A percentile compares a stretch with the other conserved stretches of the same genome.
Evolutionary conservation across 2,113 vertebrate species (phyloP).

Genomic region (Albula goreensis): DNA sequence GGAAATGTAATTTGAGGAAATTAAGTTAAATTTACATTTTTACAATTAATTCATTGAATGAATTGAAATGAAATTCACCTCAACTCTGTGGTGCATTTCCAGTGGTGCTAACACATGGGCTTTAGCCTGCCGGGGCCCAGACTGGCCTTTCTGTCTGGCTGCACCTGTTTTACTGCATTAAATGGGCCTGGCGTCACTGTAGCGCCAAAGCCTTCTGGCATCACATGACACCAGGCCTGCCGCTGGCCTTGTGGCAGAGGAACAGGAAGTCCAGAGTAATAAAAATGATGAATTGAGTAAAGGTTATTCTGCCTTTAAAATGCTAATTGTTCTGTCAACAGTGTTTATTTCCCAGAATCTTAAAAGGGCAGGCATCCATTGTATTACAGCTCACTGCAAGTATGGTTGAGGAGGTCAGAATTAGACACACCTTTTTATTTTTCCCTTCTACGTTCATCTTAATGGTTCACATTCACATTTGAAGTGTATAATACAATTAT

Average conservation of each 20-base stretch:
- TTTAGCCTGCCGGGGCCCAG: slow-evolving; percentile 36
- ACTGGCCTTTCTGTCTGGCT: slow-evolving; percentile 81
- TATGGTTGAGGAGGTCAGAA: slow-evolving; percentile 15
- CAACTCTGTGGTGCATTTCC: neutral
- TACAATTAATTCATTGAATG: too few relatives aligned
- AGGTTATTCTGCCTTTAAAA: slow-evolving; percentile 83
- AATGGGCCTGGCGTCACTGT: slow-evolving; percentile 51
- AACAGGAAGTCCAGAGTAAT: slow-evolving; percentile 73
- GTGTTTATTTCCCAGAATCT: slow-evolving; percentile 74
- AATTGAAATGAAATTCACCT: too few relatives aligned
- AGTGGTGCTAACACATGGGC: neutral
- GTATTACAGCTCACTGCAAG: slow-evolving; percentile 62
- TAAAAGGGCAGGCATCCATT: slow-evolving; percentile 75
- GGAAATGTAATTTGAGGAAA: too few relatives aligned
- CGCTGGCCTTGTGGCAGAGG: slow-evolving; percentile 48
- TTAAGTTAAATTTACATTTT: too few relatives aligned
- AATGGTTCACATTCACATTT: neutral
- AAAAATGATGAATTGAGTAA: slow-evolving; percentile 77
- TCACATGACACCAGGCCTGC: neutral
- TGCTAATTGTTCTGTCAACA: slow-evolving; percentile 85
- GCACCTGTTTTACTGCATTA: slow-evolving; percentile 73
- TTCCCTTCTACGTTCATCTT: neutral
- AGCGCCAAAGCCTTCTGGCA: slow-evolving; percentile 41
- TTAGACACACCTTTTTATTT: neutral
- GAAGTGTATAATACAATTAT: neutral